Evolutionary conservation across 2,888 invertebrate genomes (phyloP).

Genomic region (Incurvaria masculella): DNA sequence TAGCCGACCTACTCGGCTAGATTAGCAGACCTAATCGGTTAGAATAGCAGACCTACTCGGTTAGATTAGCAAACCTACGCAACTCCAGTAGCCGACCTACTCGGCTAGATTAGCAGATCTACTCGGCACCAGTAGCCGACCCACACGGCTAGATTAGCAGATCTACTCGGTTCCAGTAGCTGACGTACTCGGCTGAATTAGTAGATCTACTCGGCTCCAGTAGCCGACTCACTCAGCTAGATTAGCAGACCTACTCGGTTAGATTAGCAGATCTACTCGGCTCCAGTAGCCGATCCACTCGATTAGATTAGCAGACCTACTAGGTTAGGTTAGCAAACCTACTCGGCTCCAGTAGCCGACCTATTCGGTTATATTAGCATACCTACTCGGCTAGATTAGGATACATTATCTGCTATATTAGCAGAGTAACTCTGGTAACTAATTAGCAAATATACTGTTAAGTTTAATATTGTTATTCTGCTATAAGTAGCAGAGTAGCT

Average conservation of each 20-base stretch:
- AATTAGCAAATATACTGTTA: not conserved
- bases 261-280: not conserved
- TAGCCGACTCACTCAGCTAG: not conserved
- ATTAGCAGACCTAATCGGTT: too few relatives aligned
- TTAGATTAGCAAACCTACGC: too few relatives aligned
- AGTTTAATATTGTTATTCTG: not conserved
- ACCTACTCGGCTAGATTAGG: not conserved
- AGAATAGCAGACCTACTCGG: too few relatives aligned
- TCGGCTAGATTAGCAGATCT: too few relatives aligned
- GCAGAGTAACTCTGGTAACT: slow-evolving; percentile 1
- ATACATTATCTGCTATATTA: slow-evolving; percentile 1
- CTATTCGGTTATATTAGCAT: too few relatives aligned
- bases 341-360: not conserved
- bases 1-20: too few relatives aligned
- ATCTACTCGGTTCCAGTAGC: not conserved
- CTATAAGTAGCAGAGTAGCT: slow-evolving; percentile 1
- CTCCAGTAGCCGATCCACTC: too few relatives aligned
- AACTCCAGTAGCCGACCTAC: too few relatives aligned
- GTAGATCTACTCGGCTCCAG: not conserved
- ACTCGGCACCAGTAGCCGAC: too few relatives aligned
- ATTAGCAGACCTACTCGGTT: not conserved
- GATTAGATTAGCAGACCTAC: not conserved
- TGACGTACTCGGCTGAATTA: not conserved
- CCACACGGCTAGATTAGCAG: not conserved
- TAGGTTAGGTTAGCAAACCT: too few relatives aligned